These are phyloP conservation scores for Ornithoptera priamus DNA, from an alignment of 2,888 invertebrate species.

Conservation along the genomic window DNA sequence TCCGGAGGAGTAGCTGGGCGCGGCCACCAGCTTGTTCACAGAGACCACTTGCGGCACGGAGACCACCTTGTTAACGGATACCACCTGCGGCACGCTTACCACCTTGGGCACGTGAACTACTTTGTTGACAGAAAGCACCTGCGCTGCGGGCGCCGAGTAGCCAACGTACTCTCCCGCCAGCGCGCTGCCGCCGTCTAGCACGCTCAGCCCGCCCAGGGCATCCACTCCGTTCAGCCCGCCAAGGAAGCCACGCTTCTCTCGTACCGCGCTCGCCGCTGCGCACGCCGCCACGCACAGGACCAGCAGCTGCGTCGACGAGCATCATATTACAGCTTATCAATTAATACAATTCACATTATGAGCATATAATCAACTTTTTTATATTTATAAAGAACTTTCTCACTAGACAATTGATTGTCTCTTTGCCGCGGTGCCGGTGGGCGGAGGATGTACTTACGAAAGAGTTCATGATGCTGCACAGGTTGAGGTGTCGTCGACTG, in stretches of 20 bases:
- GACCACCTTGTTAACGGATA: conserved; percentile 50
- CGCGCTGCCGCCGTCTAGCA: neutral
- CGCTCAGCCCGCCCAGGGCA: neutral
- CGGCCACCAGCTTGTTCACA: conserved; percentile 49
- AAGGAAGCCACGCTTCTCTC: conserved; percentile 50
- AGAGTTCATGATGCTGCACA: conserved; percentile 45
- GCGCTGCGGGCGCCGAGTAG: conserved; percentile 40
- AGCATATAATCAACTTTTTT: neutral
- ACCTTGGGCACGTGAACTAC: conserved; percentile 49
- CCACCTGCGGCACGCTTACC: conserved; percentile 47
- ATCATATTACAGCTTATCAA: too few relatives aligned
- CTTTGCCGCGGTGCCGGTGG: neutral
- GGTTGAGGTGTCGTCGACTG: neutral
- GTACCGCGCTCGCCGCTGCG: conserved; percentile 41
- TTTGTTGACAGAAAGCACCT: conserved; percentile 45
- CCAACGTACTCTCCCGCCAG: conserved; percentile 1
- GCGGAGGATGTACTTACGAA: conserved; percentile 46
- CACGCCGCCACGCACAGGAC: conserved; percentile 37
- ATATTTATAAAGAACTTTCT: neutral
- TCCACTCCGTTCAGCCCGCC: conserved; percentile 33
- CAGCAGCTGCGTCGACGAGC: conserved; percentile 3
- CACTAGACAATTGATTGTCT: neutral
- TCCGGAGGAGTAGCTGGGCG: conserved; percentile 38
- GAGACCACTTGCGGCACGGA: conserved; percentile 50
- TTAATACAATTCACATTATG: neutral